Conservation (phyloP, 2,113 vertebrate species). For the Amazona guildingii region DNA sequence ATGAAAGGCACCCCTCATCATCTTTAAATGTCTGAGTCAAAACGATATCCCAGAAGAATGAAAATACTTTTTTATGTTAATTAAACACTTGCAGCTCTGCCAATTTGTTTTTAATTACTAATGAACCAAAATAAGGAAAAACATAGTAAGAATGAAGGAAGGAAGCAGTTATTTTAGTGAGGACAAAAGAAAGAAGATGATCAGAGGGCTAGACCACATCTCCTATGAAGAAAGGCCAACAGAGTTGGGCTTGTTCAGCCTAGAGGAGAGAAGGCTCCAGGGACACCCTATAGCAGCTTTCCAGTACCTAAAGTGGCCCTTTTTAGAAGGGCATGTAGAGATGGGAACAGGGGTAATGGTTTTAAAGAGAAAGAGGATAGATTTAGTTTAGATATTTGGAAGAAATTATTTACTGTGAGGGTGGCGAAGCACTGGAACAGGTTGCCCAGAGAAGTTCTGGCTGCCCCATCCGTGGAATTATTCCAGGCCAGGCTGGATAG, state of each 20-base stretch:
- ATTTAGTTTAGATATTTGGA: not conserved
- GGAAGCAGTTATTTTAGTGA: not conserved
- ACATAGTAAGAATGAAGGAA: not conserved
- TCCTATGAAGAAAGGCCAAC: not conserved
- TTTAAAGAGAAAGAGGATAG: not conserved
- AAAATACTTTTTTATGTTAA: constrained; percentile 17
- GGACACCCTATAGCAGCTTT: not conserved
- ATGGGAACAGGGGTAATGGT: not conserved
- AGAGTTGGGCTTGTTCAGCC: not conserved
- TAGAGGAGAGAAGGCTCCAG: not conserved
- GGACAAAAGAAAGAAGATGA: not conserved
- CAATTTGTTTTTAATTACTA: not conserved
- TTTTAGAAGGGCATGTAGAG: not conserved
- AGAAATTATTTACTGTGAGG: not conserved
- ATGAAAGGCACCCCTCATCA: constrained; percentile 1
- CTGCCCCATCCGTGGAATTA: not conserved
- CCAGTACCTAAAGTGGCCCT: not conserved
- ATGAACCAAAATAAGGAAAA: not conserved
- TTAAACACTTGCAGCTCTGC: not conserved
- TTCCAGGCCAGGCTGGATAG: not conserved
- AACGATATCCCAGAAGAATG: not conserved
- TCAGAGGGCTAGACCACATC: not conserved
- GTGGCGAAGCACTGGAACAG: not conserved
- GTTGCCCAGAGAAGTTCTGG: not conserved
- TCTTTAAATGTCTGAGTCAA: constrained; percentile 34